These are phyloP conservation scores for Spondyliosoma cantharus DNA, from an alignment of 2,797 vertebrate genomes.

Conservation along the genomic window DNA sequence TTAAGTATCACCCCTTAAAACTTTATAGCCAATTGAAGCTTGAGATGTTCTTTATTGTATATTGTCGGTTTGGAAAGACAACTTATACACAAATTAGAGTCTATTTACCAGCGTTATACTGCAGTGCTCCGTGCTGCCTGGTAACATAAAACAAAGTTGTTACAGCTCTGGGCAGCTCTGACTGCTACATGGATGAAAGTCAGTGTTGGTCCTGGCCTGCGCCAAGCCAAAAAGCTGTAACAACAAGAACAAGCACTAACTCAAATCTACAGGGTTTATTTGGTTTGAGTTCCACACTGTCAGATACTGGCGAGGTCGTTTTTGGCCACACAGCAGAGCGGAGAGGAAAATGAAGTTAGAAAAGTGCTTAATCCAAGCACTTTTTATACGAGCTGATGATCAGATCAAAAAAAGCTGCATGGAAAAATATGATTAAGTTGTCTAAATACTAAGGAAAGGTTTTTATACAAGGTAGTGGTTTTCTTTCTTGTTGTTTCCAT, in stretches of 20 bases:
- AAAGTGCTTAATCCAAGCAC: constrained; percentile 41
- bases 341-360: constrained; percentile 59
- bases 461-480: not conserved
- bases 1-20: constrained; percentile 17
- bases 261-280: constrained; percentile 76
- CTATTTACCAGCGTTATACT: constrained; percentile 6
- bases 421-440: constrained; percentile 22
- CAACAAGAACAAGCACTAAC: constrained; percentile 77
- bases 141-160: constrained; percentile 54
- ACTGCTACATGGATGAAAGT: constrained; percentile 61
- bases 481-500: not conserved
- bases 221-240: constrained; percentile 77
- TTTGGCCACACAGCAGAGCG: constrained; percentile 53
- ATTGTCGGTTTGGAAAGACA: not conserved
- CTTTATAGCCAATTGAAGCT: constrained; percentile 17
- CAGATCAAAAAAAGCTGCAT: constrained; percentile 21
- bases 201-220: constrained; percentile 58
- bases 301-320: constrained; percentile 62
- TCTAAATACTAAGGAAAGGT: constrained; percentile 15
- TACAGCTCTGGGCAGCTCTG: constrained; percentile 56
- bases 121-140: constrained; percentile 22
- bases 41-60: constrained; percentile 5
- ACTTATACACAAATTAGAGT: not conserved
- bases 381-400: constrained; percentile 42
- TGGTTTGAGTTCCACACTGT: constrained; percentile 74